These are phyloP conservation scores for Caenorhabditis wallacei DNA, from an alignment of 2,888 invertebrate species.

Conservation along the genomic window DNA sequence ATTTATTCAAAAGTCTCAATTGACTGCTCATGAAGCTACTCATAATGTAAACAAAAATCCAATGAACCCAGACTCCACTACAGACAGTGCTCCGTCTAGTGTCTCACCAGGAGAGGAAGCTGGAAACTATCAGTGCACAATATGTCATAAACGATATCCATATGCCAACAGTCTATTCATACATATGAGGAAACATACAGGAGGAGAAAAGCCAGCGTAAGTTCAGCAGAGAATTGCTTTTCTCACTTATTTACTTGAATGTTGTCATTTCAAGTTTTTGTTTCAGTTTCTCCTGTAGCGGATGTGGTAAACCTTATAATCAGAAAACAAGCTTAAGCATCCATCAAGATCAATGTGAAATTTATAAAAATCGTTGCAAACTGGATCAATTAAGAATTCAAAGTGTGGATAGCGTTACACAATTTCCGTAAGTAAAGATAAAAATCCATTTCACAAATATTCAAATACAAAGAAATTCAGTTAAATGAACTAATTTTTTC, in stretches of 20 bases:
- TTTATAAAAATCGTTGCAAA: conserved; percentile 28
- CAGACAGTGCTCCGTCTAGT: not conserved
- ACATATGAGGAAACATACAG: conserved; percentile 82
- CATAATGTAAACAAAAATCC: conserved; percentile 65
- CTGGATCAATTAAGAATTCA: conserved; percentile 20
- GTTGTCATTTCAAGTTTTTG: too few relatives aligned
- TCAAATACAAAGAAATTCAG: not conserved
- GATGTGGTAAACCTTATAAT: conserved; percentile 80
- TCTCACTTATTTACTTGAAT: too few relatives aligned
- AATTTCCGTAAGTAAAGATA: conserved; percentile 40
- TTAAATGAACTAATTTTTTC: too few relatives aligned
- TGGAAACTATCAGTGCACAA: conserved; percentile 74
- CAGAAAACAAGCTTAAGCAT: conserved; percentile 81
- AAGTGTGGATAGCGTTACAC: conserved; percentile 37
- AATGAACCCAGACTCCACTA: conserved; percentile 11
- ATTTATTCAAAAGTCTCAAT: conserved; percentile 83
- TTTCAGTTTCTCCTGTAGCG: conserved; percentile 76
- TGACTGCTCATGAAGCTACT: conserved; percentile 83
- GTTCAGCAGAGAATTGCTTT: too few relatives aligned
- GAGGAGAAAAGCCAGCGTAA: conserved; percentile 78
- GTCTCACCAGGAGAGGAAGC: conserved; percentile 11
- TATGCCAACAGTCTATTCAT: conserved; percentile 82
- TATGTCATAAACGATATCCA: conserved; percentile 81
- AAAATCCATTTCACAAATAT: not conserved
- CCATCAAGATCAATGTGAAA: conserved; percentile 81